Evolutionary conservation across 2,113 vertebrate species (phyloP).

Genomic region (Ranitomeya variabilis): DNA sequence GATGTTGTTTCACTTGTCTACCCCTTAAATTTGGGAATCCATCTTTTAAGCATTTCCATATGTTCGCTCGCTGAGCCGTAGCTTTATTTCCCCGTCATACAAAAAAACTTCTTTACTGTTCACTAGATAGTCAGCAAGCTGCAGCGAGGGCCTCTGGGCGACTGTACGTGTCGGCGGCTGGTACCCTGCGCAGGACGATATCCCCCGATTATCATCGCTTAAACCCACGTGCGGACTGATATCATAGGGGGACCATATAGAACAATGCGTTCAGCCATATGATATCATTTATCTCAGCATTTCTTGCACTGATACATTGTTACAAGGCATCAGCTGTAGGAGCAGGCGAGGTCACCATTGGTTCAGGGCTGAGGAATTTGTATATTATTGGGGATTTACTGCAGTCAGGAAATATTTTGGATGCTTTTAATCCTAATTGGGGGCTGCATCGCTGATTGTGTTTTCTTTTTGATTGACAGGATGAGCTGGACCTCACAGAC

Average conservation of each 20-base stretch:
- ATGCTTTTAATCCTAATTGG: not conserved
- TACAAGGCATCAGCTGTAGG: no score
- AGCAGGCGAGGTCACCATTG: no score
- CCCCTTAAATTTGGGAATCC: slow-evolving; percentile 65
- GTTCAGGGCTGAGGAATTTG: no score
- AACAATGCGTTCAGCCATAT: not conserved
- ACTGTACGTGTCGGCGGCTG: slow-evolving; percentile 68
- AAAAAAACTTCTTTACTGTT: slow-evolving; percentile 57
- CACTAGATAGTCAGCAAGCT: slow-evolving; percentile 63
- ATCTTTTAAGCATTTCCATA: slow-evolving; percentile 72
- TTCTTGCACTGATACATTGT: no score
- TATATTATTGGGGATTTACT: no score
- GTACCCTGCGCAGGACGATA: slow-evolving; percentile 65
- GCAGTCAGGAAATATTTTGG: not conserved
- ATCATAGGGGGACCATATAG: not conserved
- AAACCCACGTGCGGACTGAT: not conserved
- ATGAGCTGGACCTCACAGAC: slow-evolving; percentile 96
- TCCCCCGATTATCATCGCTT: not conserved
- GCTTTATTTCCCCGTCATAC: slow-evolving; percentile 48
- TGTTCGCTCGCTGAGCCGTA: slow-evolving; percentile 65
- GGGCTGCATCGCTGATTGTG: slow-evolving; percentile 24
- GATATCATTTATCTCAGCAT: no score
- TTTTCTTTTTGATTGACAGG: slow-evolving; percentile 71
- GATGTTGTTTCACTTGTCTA: slow-evolving; percentile 67
- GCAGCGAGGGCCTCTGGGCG: slow-evolving; percentile 62